Base-by-base conservation (phyloP, 2,113 vertebrate species). In the Suricata suricatta region DNA sequence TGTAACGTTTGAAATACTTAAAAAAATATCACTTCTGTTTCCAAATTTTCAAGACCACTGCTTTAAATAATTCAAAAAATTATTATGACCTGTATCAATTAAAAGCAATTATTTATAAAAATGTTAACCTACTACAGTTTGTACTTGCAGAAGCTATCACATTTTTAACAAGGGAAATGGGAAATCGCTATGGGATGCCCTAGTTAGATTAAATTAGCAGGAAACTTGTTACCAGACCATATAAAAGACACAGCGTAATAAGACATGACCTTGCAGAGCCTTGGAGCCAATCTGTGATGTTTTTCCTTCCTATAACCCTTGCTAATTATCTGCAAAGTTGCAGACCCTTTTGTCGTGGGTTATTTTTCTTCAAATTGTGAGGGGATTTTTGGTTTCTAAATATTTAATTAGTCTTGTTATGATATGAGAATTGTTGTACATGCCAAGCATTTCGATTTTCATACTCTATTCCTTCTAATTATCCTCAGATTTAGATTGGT, bases 371-470 rank as follows among this genome's bases (percentile, higher is more conserved):
- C 95, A 98, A 98, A 98, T 98, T 98, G 98, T 98, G 98, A 98
- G 96, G 95, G 97, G 98, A 98, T 7, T 98, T 98, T 60, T 98
- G 95, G 98, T 97, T 99, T 98, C 98, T 99, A 99, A 99, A 99
- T 99, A 99, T 99, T 99, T 99, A 99, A 99, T 99, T 99, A 99
- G 99, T 98, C 97, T 98, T 97, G 79, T 98, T 99, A 98, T 98
- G 98, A 98, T 99, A 98, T 90, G 98, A 98, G 97, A 98, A 98
- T 98, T 98, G 97, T 91, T 97, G 96, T 98, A 98, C 97, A 98
- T 97, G 98, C 97, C 98, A 99, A 98, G 96, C 93, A 98, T 93
- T 98, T 98, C 68, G 38, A 97, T 98, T 98, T 98, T 98, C 97
- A 98, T 96, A 97, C 95, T 96, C 96, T 97, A 93, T 94, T 99